Evolutionary conservation across 2,113 vertebrate genomes (phyloP).

Genomic region (Micronycteris hirsuta): DNA sequence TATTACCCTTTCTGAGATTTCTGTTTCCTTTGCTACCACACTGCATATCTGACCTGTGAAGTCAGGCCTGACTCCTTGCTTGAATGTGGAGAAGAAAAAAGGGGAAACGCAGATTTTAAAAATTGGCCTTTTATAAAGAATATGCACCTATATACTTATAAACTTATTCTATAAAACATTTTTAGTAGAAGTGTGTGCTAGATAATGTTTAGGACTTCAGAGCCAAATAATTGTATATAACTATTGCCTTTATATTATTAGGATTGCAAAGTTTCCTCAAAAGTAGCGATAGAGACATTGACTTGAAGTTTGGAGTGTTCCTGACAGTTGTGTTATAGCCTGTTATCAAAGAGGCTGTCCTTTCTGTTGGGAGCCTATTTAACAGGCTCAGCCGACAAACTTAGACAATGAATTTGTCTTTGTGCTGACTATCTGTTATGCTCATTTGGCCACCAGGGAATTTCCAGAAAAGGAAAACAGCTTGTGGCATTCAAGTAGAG

Average conservation of each 20-base stretch:
- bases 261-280: background rate
- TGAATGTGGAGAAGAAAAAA: background rate
- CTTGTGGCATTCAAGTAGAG: constrained; percentile 33
- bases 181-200: background rate
- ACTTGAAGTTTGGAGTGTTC: background rate
- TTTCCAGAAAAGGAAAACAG: constrained; percentile 50
- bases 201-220: background rate
- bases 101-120: background rate
- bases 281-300: background rate
- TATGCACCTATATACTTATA: background rate
- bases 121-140: background rate
- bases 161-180: background rate
- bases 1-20: background rate
- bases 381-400: constrained; percentile 27
- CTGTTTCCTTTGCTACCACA: background rate
- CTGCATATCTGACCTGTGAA: background rate
- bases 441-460: constrained; percentile 45
- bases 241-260: background rate
- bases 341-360: background rate
- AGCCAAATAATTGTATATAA: background rate
- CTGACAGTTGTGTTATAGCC: background rate
- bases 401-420: constrained; percentile 20
- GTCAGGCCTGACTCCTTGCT: background rate
- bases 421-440: constrained; percentile 11
- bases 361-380: constrained; percentile 36